Evolutionary conservation across 2,797 vertebrate genomes (phyloP), one percentile per base, ranked within the genome.

Genomic region (Esox lucius): DNA sequence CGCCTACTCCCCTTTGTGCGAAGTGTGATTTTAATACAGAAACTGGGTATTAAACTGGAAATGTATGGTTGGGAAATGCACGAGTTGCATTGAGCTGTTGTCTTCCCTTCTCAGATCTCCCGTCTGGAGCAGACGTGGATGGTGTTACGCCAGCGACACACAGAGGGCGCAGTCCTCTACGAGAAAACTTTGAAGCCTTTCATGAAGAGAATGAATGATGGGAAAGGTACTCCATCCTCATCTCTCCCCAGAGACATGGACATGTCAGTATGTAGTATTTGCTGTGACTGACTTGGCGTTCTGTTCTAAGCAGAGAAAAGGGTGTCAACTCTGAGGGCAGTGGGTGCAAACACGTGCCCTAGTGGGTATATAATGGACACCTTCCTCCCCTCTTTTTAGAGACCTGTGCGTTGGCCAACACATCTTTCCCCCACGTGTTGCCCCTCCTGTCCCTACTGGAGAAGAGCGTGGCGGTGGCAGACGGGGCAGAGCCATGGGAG

Each of bases 151-250:
- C 97, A 98, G 92, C 93, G 95, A 61, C 94, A 98, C 90, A 99
- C 97, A 0, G 97, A 98, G 76, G 95, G 95, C 0, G 97, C 97
- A 1, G 94, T 99, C 75, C 95, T 98, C 42, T 99, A 97, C 0
- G 97, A 98, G 85, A 98, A 98, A 91, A 97, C 95, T 22, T 94
- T 99, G 56, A 95, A 95, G 80, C 96, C 97, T 0, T 98, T 96
- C 64, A 90, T 99, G 77, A 98, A 96, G 83, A 94, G 87, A 80
- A 91, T 98, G 85, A 97, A 98, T 0, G 95, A 97, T 33, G 97
- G 97, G 65, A 95, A 93, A 96, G 97, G 97, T 98, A 91, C n/a
- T 75, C 77, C 2, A 64, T 16, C 31, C 28, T 3, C 42, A 24
- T 12, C 13, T 4, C 8, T 26, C 8, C 24, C 48, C 24, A 31